These are phyloP conservation scores for Pycnomerus fuliginosus DNA, from an alignment of 2,888 invertebrate species.

Conservation along the genomic window DNA sequence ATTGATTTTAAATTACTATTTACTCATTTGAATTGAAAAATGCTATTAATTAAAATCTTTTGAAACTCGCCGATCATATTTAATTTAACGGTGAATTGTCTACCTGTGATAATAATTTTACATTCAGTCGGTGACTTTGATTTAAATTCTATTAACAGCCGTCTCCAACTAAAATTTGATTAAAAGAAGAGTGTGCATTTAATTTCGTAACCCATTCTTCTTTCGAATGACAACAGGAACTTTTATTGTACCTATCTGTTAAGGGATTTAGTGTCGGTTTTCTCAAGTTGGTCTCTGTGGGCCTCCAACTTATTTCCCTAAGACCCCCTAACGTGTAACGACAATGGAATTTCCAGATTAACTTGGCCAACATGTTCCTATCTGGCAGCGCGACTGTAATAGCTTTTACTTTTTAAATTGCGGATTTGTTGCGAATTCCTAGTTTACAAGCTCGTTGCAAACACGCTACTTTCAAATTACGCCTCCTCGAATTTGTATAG, in stretches of 20 bases:
- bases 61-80: too few relatives aligned
- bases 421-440: slow-evolving; percentile 1
- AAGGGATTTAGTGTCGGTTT: slow-evolving; percentile 15
- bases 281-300: slow-evolving; percentile 13
- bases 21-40: too few relatives aligned
- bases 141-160: not conserved
- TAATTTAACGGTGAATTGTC: too few relatives aligned
- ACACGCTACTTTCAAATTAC: too few relatives aligned
- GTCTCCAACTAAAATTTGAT: not conserved
- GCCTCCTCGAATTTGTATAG: too few relatives aligned
- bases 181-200: not conserved
- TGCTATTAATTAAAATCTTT: too few relatives aligned
- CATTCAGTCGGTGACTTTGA: not conserved
- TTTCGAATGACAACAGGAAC: slow-evolving; percentile 6
- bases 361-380: slow-evolving; percentile 10
- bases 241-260: slow-evolving; percentile 20
- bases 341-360: slow-evolving; percentile 22
- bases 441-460: too few relatives aligned
- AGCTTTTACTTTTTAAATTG: slow-evolving; percentile 9
- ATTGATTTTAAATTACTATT: too few relatives aligned
- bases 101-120: not conserved
- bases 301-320: slow-evolving; percentile 18
- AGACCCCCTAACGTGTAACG: slow-evolving; percentile 17
- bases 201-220: slow-evolving; percentile 4
- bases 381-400: slow-evolving; percentile 2